A percentile compares a stretch with the other conserved stretches of the same genome.
phyloP scores from a whole-genome alignment of 64 coral and sea anemone genomes.

The Stichodactyla mertensii region DNA sequence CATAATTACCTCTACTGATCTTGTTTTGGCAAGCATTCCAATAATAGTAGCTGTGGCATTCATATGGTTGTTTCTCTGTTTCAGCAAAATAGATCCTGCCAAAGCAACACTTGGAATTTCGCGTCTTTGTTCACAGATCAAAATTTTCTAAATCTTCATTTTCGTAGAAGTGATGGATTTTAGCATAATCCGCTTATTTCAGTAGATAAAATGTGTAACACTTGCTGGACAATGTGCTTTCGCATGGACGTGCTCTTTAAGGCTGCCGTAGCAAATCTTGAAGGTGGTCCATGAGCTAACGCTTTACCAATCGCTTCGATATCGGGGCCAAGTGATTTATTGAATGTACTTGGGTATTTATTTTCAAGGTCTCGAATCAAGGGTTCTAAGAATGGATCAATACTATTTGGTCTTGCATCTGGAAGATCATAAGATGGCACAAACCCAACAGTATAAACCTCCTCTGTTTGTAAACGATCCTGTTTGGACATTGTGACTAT shows the following conservation, averaged over 20 bases:
- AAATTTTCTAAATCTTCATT: neutral
- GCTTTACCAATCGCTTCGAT: slow-evolving; percentile 56
- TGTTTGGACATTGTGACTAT: slow-evolving; percentile 34
- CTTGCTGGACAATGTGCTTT: slow-evolving; percentile 36
- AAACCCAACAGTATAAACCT: slow-evolving; percentile 49
- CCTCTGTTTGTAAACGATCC: slow-evolving; percentile 21
- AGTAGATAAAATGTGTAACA: slow-evolving; percentile 9
- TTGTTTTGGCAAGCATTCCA: slow-evolving; percentile 18
- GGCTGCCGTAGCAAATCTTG: slow-evolving; percentile 52
- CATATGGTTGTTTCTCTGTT: slow-evolving; percentile 19
- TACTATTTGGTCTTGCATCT: slow-evolving; percentile 19
- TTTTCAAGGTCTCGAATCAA: slow-evolving; percentile 23
- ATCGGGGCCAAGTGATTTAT: slow-evolving; percentile 31
- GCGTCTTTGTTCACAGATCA: neutral
- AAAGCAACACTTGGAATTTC: slow-evolving; percentile 25
- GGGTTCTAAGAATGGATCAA: slow-evolving; percentile 32
- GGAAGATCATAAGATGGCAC: slow-evolving; percentile 33
- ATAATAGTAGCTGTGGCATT: slow-evolving; percentile 5
- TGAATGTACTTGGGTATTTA: slow-evolving; percentile 62
- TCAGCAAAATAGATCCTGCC: slow-evolving; percentile 43
- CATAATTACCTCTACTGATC: slow-evolving; percentile 27
- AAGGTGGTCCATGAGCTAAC: slow-evolving; percentile 46
- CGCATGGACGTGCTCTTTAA: slow-evolving; percentile 35
- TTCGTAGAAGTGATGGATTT: slow-evolving; percentile 34
- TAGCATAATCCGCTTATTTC: slow-evolving; percentile 34